These are phyloP conservation scores for Jacana jacana DNA, from an alignment of 2,113 vertebrate species.

Conservation along the genomic window DNA sequence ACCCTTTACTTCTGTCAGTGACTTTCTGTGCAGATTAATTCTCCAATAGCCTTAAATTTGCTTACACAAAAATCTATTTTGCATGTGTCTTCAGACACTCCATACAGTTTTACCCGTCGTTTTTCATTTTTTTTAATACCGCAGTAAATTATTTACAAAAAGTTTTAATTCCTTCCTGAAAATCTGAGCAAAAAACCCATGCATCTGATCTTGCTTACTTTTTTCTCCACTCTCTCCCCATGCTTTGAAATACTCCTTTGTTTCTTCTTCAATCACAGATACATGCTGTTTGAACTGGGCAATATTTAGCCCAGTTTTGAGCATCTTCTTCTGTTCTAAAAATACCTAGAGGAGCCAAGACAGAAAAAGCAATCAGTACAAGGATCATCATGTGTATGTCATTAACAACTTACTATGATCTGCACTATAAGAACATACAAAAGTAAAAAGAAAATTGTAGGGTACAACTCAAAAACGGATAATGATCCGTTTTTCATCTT, in stretches of 20 bases:
- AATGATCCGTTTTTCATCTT: background rate
- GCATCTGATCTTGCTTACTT: conserved; percentile 76
- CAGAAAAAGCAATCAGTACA: background rate
- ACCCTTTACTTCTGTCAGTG: background rate
- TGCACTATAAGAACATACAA: background rate
- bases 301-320: conserved; percentile 94
- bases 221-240: conserved; percentile 93
- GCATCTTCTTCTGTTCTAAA: conserved; percentile 98
- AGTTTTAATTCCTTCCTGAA: background rate
- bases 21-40: background rate
- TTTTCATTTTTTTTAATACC: background rate
- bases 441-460: background rate
- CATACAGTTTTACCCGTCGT: background rate
- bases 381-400: background rate
- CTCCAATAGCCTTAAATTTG: background rate
- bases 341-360: conserved; percentile 79
- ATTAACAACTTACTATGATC: background rate
- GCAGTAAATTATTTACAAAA: background rate
- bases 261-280: conserved; percentile 90
- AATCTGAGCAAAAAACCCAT: background rate
- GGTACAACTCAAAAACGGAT: background rate
- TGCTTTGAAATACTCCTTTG: conserved; percentile 87
- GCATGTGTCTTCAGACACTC: background rate
- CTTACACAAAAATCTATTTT: background rate
- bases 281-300: conserved; percentile 89